These are phyloP conservation scores for Molorchus minor DNA, from an alignment of 2,888 invertebrate species.

Conservation along the genomic window DNA sequence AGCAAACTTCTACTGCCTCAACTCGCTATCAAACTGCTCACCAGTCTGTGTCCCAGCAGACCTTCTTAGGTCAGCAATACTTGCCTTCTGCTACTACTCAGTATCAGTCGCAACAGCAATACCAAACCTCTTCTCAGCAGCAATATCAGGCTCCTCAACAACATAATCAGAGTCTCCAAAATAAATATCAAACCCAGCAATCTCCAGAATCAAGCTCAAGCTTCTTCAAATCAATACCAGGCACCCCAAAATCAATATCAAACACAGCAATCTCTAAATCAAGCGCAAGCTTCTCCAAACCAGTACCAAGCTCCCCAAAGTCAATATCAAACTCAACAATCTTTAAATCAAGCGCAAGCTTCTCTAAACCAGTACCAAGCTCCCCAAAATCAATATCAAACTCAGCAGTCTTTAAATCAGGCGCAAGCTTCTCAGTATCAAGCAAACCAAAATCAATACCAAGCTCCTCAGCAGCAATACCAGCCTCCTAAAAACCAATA, in stretches of 20 bases:
- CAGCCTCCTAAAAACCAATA: constrained; percentile 18
- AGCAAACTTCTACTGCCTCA: constrained; percentile 28
- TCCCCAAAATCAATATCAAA: constrained; percentile 17
- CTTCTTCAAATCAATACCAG: constrained; percentile 17
- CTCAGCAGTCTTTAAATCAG: too few species aligned
- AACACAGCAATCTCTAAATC: constrained; percentile 36
- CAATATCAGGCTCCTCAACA: constrained; percentile 37
- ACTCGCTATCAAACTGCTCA: constrained; percentile 41
- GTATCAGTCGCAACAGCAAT: constrained; percentile 32
- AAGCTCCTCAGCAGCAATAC: constrained; percentile 22
- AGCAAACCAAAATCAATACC: constrained; percentile 14
- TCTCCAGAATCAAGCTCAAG: constrained; percentile 39
- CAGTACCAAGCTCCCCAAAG: constrained; percentile 15
- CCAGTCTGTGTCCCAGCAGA: constrained; percentile 40
- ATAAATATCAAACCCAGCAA: constrained; percentile 34
- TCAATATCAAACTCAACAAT: constrained; percentile 13
- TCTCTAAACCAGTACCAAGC: constrained; percentile 18
- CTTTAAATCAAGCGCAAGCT: constrained; percentile 14
- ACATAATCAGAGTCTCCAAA: constrained; percentile 32
- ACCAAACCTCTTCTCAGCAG: constrained; percentile 39
- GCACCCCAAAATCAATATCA: constrained; percentile 32
- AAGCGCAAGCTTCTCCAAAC: constrained; percentile 37
- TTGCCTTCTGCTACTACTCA: constrained; percentile 32
- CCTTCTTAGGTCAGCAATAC: constrained; percentile 31
- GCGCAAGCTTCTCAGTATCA: constrained; percentile 17